A percentile compares a stretch with the other conserved stretches of the same genome.
phyloP scores from a whole-genome alignment of 2,113 vertebrate genomes.

The Gallinago undulata region DNA sequence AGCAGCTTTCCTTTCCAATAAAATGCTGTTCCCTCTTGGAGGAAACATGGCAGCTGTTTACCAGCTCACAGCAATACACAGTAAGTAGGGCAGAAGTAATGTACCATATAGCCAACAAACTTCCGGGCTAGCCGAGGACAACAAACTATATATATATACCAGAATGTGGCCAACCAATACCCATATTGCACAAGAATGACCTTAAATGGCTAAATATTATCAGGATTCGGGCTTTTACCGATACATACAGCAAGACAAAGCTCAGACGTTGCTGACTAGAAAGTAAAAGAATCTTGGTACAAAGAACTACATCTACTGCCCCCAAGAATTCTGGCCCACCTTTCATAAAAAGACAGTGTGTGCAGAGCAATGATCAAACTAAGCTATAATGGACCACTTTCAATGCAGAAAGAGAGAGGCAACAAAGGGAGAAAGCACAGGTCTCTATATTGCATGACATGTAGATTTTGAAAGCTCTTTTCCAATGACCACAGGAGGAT shows the following conservation, averaged over 20 bases:
- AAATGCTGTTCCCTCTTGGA: not conserved
- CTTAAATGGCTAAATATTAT: not conserved
- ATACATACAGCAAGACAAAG: not conserved
- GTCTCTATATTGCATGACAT: not conserved
- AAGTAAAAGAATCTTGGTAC: not conserved
- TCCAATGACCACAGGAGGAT: not conserved
- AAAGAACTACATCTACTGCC: not conserved
- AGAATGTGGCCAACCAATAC: not conserved
- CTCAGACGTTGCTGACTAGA: not conserved
- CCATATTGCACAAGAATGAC: not conserved
- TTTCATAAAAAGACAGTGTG: not conserved
- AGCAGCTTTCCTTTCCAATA: not conserved
- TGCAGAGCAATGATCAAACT: not conserved
- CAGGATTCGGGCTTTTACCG: not conserved
- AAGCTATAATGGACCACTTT: not conserved
- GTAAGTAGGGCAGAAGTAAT: constrained; percentile 34
- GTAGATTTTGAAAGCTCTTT: not conserved
- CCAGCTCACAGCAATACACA: not conserved
- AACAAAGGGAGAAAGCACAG: not conserved
- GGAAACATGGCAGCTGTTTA: not conserved
- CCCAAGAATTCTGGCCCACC: not conserved
- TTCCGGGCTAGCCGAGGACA: not conserved
- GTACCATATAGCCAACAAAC: not conserved
- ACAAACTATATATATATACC: not conserved
- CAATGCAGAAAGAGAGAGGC: not conserved